These are phyloP conservation scores for Musca domestica DNA, from an alignment of 1,140 invertebrate genomes.

Conservation along the genomic window DNA sequence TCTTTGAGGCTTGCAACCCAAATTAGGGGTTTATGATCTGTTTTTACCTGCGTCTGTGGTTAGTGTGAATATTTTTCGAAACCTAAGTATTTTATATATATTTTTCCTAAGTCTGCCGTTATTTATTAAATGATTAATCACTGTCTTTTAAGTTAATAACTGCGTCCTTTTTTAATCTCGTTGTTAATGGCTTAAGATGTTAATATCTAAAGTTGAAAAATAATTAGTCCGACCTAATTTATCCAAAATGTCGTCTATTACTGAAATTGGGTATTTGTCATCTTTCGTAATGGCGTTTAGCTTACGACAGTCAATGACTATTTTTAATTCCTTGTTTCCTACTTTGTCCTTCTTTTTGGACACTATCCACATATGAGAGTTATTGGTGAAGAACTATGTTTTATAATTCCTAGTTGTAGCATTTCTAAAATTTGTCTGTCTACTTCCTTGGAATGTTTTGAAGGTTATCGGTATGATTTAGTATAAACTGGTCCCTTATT, in stretches of 20 bases:
- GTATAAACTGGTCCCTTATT: no score
- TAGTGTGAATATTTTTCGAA: conserved; percentile 33
- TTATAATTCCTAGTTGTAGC: conserved; percentile 51
- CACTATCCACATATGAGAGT: conserved; percentile 50
- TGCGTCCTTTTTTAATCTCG: no score
- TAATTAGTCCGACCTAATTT: conserved; percentile 40
- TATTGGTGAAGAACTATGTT: conserved; percentile 39
- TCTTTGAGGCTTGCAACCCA: conserved; percentile 57
- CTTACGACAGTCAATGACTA: conserved; percentile 52
- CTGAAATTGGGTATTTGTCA: conserved; percentile 56
- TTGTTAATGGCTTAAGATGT: no score
- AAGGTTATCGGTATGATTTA: background rate
- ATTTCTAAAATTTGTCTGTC: conserved; percentile 44
- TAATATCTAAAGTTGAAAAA: conserved; percentile 44
- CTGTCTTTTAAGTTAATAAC: no score
- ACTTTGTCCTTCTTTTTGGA: conserved; percentile 49
- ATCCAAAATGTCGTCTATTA: conserved; percentile 51
- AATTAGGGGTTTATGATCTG: conserved; percentile 57
- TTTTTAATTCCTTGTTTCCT: conserved; percentile 48
- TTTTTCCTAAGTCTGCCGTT: no score
- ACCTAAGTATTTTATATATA: no score
- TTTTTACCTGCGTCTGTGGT: conserved; percentile 46
- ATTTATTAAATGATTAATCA: no score
- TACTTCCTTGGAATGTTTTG: background rate
- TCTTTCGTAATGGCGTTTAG: conserved; percentile 46